These are phyloP conservation scores for Watsonalla cultraria DNA, from an alignment of 2,888 invertebrate species.

Conservation along the genomic window DNA sequence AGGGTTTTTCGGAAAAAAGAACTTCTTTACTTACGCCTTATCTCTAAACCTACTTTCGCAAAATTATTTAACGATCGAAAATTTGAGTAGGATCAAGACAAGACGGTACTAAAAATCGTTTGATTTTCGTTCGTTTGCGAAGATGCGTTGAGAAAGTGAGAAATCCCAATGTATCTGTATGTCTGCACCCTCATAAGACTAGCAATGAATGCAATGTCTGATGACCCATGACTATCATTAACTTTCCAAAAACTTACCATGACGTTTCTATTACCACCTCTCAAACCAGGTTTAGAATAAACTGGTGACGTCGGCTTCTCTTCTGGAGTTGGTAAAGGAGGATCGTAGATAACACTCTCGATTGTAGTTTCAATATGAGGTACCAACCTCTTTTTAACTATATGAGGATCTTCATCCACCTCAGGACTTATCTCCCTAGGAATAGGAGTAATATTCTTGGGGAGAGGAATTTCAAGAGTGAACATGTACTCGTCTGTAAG, in stretches of 20 bases:
- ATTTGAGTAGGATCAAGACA: too few relatives aligned
- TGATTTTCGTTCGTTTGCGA: too few relatives aligned
- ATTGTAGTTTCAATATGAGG: conserved; percentile 57
- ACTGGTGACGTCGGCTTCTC: conserved; percentile 35
- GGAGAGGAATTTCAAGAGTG: conserved; percentile 50
- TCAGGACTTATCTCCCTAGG: conserved; percentile 37
- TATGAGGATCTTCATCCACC: conserved; percentile 52
- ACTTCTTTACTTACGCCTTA: too few relatives aligned
- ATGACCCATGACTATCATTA: background rate
- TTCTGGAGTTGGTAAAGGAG: conserved; percentile 45
- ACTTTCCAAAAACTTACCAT: conserved; percentile 29
- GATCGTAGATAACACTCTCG: conserved; percentile 52
- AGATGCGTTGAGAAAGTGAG: too few relatives aligned
- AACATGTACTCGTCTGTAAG: conserved; percentile 67
- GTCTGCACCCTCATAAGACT: background rate
- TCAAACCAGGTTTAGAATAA: conserved; percentile 44
- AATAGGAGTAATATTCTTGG: conserved; percentile 43
- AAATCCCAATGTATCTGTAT: too few relatives aligned
- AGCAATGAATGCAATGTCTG: background rate
- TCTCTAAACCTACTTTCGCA: too few relatives aligned
- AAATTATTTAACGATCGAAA: too few relatives aligned
- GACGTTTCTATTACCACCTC: conserved; percentile 31
- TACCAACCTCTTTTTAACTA: conserved; percentile 56
- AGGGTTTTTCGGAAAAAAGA: too few relatives aligned
- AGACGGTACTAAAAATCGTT: too few relatives aligned